Conservation (phyloP, 2,113 vertebrate genomes). For the Festucalex cinctus region DNA sequence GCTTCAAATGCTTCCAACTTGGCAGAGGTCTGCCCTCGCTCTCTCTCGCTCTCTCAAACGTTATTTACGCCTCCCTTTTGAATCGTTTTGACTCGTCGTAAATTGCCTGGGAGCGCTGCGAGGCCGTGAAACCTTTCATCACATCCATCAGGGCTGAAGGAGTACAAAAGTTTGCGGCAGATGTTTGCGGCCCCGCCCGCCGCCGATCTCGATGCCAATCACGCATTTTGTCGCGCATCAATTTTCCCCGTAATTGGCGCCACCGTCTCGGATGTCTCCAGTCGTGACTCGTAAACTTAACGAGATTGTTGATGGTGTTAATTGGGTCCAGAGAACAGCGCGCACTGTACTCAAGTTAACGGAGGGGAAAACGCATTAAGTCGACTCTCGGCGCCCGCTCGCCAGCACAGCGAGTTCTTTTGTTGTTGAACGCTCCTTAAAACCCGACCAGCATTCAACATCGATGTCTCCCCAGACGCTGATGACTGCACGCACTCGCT, state of each 20-base stretch:
- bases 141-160: not conserved
- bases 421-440: slow-evolving; percentile 13
- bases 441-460: slow-evolving; percentile 45
- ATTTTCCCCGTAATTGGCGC: not conserved
- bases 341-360: slow-evolving; percentile 16
- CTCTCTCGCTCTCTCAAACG: no score
- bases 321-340: slow-evolving; percentile 19
- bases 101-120: not conserved
- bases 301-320: slow-evolving; percentile 32
- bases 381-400: slow-evolving; percentile 29
- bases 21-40: no score
- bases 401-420: not conserved
- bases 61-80: no score
- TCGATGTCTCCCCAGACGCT: slow-evolving; percentile 40
- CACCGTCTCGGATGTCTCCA: not conserved
- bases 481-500: slow-evolving; percentile 19
- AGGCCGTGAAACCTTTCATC: not conserved
- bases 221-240: not conserved
- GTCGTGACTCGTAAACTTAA: slow-evolving; percentile 42
- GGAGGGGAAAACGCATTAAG: not conserved
- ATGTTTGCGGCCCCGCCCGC: not conserved
- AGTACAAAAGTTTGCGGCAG: not conserved
- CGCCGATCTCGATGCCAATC: not conserved
- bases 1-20: no score
- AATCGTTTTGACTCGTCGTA: not conserved